Conservation (phyloP, 2,888 invertebrate species). For the Dorcus parallelipipedus region DNA sequence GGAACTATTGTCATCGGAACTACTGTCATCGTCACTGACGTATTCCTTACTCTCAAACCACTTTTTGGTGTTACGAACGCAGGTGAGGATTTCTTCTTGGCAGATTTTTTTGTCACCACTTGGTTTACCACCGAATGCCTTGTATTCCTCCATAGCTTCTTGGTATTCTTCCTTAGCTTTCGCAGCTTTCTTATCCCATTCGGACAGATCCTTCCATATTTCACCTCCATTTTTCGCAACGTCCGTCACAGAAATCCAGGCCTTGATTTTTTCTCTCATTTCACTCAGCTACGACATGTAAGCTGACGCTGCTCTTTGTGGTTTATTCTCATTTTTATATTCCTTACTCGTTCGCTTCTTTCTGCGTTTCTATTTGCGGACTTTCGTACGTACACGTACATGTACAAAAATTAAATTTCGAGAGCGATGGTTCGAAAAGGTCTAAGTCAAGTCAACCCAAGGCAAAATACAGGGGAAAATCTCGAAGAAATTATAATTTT, state of each 20-base stretch:
- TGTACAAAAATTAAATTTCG: too few species aligned
- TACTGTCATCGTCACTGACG: conserved; percentile 72
- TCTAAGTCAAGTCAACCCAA: too few species aligned
- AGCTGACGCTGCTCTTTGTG: conserved; percentile 85
- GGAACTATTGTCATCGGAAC: too few species aligned
- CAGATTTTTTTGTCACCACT: conserved; percentile 46
- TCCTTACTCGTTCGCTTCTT: conserved; percentile 66
- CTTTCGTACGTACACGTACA: too few species aligned
- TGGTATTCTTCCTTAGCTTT: conserved; percentile 86
- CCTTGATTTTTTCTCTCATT: conserved; percentile 77
- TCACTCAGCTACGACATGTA: conserved; percentile 96
- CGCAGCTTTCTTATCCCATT: conserved; percentile 85
- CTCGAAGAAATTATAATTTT: too few species aligned
- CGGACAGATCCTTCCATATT: conserved; percentile 84
- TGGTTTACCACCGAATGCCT: conserved; percentile 68
- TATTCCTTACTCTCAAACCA: conserved; percentile 91
- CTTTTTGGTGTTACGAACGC: conserved; percentile 46
- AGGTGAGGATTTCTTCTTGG: conserved; percentile 33
- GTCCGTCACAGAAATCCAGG: conserved; percentile 88
- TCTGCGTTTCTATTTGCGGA: conserved; percentile 63
- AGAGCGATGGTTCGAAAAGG: too few species aligned
- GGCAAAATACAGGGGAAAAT: too few species aligned
- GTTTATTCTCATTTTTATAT: conserved; percentile 81
- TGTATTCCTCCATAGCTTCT: conserved; percentile 86
- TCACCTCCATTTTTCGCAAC: conserved; percentile 93